phyloP scores from a whole-genome alignment of 2,113 vertebrate genomes.

The Oreotrochilus melanogaster region DNA sequence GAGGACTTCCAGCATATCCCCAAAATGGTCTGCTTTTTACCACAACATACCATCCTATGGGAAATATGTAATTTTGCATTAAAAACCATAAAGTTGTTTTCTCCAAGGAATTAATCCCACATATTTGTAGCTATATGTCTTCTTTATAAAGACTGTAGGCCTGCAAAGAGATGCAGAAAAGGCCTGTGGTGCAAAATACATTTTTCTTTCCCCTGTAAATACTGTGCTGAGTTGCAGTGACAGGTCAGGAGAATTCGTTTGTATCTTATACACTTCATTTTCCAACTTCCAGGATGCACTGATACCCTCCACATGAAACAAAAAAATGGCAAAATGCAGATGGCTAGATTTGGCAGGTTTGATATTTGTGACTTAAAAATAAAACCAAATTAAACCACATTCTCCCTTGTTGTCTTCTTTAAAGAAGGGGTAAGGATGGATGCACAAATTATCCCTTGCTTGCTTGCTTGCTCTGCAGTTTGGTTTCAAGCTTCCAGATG shows the following conservation, averaged over 20 bases:
- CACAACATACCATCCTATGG: not conserved
- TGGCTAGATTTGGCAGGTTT: not conserved
- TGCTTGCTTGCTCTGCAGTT: not conserved
- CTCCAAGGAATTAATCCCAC: not conserved
- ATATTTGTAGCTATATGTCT: not conserved
- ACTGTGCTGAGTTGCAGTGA: not conserved
- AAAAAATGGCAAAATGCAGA: not conserved
- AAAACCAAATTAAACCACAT: not conserved
- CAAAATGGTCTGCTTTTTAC: not conserved
- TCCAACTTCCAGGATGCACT: not conserved
- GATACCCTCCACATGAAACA: not conserved
- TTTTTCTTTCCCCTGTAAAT: not conserved
- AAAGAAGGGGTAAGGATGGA: not conserved
- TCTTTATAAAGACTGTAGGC: not conserved
- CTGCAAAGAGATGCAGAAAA: not conserved
- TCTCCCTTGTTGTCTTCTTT: not conserved
- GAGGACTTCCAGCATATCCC: not conserved
- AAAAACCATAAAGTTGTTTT: not conserved
- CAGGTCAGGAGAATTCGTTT: not conserved
- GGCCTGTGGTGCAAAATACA: not conserved
- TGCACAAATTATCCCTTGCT: not conserved
- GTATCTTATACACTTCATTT: not conserved
- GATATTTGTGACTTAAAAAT: not conserved
- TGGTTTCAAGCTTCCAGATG: not conserved
- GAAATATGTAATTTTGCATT: slow-evolving; percentile 14